Evolutionary conservation across 1,140 invertebrate species (phyloP).

Genomic region (Tachypleus tridentatus): DNA sequence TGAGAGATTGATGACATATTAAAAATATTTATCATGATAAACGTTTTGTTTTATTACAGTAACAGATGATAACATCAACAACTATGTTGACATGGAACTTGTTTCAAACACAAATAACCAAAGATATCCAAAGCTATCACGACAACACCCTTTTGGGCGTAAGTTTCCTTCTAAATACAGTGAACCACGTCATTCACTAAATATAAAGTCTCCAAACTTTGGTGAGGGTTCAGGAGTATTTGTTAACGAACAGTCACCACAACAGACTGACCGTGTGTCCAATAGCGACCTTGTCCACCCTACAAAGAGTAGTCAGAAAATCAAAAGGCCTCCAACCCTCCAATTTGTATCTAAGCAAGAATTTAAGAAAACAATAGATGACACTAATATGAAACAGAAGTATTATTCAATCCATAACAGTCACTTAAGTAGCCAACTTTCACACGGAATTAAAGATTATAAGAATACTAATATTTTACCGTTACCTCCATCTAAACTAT

Average conservation of each 20-base stretch:
- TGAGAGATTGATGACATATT: too few species aligned
- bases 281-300: neutral
- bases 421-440: too few species aligned
- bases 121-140: neutral
- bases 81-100: too few species aligned
- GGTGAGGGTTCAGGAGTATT: neutral
- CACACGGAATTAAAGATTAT: too few species aligned
- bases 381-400: neutral
- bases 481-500: too few species aligned
- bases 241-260: neutral
- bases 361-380: neutral
- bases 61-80: too few species aligned
- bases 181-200: conserved; percentile 7
- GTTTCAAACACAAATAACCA: too few species aligned
- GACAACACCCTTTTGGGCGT: conserved; percentile 68
- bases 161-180: conserved; percentile 62
- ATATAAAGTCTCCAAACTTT: neutral
- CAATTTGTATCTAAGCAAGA: neutral
- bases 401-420: too few species aligned
- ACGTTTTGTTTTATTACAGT: too few species aligned
- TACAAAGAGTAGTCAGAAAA: neutral
- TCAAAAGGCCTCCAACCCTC: neutral
- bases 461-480: too few species aligned
- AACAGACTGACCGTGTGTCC: neutral
- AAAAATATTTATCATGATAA: too few species aligned